Evolutionary conservation across 2,113 vertebrate genomes (phyloP).

Genomic region (Oncorhynchus gorbuscha): DNA sequence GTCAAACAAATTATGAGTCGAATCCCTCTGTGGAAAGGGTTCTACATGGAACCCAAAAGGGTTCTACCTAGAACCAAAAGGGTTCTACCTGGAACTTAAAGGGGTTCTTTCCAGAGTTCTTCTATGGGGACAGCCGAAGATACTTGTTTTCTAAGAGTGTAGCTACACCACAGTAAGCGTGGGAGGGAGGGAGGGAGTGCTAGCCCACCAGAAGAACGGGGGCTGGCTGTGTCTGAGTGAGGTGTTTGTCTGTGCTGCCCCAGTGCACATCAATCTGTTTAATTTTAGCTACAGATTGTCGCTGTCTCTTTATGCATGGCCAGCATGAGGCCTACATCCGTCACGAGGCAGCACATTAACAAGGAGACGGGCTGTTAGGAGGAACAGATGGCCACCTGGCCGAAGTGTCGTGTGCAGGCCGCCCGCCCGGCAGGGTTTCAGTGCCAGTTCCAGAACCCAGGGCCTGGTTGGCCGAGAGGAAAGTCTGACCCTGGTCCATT

Average conservation of each 20-base stretch:
- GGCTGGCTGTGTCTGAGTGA: background rate
- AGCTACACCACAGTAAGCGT: background rate
- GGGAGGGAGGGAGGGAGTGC: background rate
- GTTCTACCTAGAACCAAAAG: no score
- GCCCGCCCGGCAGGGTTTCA: background rate
- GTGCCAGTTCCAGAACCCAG: background rate
- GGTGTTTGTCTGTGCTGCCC: constrained; percentile 15
- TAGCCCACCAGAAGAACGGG: background rate
- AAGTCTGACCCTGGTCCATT: constrained; percentile 53
- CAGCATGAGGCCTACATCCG: constrained; percentile 43
- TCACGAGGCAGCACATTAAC: constrained; percentile 53
- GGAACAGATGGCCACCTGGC: constrained; percentile 64
- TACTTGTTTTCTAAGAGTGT: background rate
- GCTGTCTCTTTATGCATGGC: constrained; percentile 45
- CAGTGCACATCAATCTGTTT: constrained; percentile 51
- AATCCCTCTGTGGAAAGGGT: no score
- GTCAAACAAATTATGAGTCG: no score
- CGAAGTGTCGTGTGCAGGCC: constrained; percentile 48
- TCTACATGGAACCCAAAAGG: no score
- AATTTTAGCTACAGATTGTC: constrained; percentile 45
- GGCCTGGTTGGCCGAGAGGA: constrained; percentile 6
- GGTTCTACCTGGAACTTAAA: no score
- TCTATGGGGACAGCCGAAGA: no score
- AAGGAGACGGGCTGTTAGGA: constrained; percentile 49
- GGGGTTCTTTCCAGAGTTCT: no score